A percentile compares a stretch with the other conserved stretches of the same genome.
These are phyloP conservation scores for Vidua macroura DNA, from an alignment of 2,113 vertebrate genomes.

Conservation along the genomic window DNA sequence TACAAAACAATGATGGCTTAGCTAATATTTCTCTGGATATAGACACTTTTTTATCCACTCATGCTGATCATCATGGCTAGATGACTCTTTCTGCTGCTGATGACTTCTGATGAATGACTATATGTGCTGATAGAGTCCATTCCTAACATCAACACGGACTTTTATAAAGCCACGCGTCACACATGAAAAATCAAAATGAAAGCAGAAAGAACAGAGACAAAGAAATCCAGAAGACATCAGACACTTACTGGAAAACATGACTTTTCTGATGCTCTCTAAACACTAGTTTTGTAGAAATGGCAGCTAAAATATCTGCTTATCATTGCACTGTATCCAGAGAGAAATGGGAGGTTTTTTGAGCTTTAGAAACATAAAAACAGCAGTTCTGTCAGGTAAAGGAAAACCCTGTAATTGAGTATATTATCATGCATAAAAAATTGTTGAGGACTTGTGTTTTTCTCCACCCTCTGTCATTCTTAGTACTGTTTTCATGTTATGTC, in stretches of 20 bases:
- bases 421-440: neutral
- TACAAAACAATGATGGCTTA: neutral
- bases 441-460: neutral
- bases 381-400: conserved; percentile 14
- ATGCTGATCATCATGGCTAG: neutral
- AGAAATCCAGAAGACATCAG: neutral
- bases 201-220: neutral
- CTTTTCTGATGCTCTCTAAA: neutral
- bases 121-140: neutral
- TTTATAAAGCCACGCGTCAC: neutral
- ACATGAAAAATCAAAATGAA: neutral
- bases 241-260: neutral
- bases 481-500: neutral
- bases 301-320: conserved; percentile 7
- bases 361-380: neutral
- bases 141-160: neutral
- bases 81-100: neutral
- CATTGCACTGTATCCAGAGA: neutral
- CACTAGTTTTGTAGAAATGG: neutral
- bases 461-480: neutral
- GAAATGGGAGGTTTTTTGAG: neutral
- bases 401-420: neutral
- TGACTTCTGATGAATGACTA: neutral
- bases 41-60: neutral
- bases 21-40: neutral